Conservation (phyloP, 2,888 invertebrate species). For the Xylophagus ater region DNA sequence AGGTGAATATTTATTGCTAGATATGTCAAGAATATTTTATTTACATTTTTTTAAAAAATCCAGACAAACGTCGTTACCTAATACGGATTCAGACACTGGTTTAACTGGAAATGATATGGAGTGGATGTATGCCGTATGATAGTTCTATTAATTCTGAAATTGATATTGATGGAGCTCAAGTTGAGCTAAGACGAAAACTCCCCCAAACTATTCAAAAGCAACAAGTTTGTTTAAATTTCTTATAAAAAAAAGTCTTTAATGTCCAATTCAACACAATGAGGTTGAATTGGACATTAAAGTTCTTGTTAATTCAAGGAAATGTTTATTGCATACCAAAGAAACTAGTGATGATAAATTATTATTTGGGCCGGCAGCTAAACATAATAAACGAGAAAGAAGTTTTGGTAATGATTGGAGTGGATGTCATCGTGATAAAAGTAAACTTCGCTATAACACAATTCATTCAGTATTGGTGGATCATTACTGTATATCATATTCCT, state of each 20-base stretch:
- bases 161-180: slow-evolving; percentile 52
- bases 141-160: slow-evolving; percentile 38
- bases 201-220: slow-evolving; percentile 34
- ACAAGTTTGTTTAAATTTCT: slow-evolving; percentile 19
- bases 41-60: too few species aligned
- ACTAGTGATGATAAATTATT: slow-evolving; percentile 50
- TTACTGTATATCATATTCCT: slow-evolving; percentile 83
- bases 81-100: slow-evolving; percentile 58
- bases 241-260: neutral
- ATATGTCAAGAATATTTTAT: slow-evolving; percentile 7
- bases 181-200: slow-evolving; percentile 49
- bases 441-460: slow-evolving; percentile 37
- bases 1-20: slow-evolving; percentile 18
- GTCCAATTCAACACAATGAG: slow-evolving; percentile 67
- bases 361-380: slow-evolving; percentile 43
- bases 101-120: slow-evolving; percentile 42
- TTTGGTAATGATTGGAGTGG: slow-evolving; percentile 40
- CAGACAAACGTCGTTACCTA: slow-evolving; percentile 70
- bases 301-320: slow-evolving; percentile 92
- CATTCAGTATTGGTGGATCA: slow-evolving; percentile 52
- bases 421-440: slow-evolving; percentile 36
- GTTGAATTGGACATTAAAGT: slow-evolving; percentile 94
- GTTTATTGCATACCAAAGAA: slow-evolving; percentile 89
- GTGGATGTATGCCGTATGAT: slow-evolving; percentile 30
- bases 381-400: slow-evolving; percentile 35